These are phyloP conservation scores for Catharus minimus DNA, from an alignment of 2,113 vertebrate species.

Conservation along the genomic window DNA sequence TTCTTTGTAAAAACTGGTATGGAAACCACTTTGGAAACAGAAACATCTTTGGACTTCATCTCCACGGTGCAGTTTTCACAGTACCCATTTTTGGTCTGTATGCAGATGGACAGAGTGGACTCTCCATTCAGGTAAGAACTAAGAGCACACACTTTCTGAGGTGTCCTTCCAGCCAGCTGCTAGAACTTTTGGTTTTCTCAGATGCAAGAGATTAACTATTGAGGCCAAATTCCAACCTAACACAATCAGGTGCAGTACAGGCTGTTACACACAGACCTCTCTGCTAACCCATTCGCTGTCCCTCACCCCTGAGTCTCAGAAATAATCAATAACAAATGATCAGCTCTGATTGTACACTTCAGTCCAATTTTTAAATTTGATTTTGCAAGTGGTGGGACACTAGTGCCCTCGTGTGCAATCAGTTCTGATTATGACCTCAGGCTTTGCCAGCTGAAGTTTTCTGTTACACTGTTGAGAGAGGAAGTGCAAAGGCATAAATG, in stretches of 20 bases:
- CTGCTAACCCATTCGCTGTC: neutral
- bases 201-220: neutral
- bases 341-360: neutral
- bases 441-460: neutral
- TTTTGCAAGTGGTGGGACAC: neutral
- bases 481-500: neutral
- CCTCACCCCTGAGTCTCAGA: neutral
- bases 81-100: constrained; percentile 95
- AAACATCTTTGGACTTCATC: constrained; percentile 87
- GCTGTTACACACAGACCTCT: neutral
- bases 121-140: constrained; percentile 86
- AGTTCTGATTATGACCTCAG: neutral
- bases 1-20: constrained; percentile 86
- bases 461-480: neutral
- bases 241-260: neutral
- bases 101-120: constrained; percentile 91
- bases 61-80: constrained; percentile 96
- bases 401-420: accelerated
- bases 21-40: constrained; percentile 85
- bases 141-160: neutral
- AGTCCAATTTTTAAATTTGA: neutral
- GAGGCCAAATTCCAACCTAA: neutral
- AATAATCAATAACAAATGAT: neutral
- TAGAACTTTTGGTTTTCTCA: neutral
- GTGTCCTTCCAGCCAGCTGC: neutral